phyloP scores from a whole-genome alignment of 2,888 invertebrate genomes.

The Silvanus unidentatus region DNA sequence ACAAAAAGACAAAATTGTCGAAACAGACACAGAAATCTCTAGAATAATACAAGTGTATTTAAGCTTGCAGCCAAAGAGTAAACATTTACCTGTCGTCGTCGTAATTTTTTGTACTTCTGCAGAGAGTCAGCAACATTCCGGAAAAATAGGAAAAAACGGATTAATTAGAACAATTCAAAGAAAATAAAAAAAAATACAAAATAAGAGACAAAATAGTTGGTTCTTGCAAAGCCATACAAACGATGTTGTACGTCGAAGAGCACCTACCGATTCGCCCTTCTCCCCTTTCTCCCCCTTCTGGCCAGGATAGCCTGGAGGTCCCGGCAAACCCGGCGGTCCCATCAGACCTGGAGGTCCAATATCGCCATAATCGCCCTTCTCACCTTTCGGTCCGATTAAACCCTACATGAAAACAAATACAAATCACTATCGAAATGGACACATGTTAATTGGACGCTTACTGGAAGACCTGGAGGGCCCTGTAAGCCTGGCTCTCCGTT shows the following conservation, averaged over 20 bases:
- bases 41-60: constrained; percentile 9
- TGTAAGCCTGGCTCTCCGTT: constrained; percentile 78
- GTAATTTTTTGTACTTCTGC: constrained; percentile 79
- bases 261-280: constrained; percentile 86
- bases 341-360: constrained; percentile 91
- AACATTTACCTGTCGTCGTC: constrained; percentile 71
- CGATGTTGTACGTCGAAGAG: constrained; percentile 10
- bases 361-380: constrained; percentile 83
- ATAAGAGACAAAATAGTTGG: background rate
- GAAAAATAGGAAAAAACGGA: background rate
- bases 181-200: constrained; percentile 19
- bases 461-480: constrained; percentile 79
- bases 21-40: constrained; percentile 11
- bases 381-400: constrained; percentile 78
- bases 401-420: constrained; percentile 50
- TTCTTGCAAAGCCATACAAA: constrained; percentile 9
- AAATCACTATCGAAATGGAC: background rate
- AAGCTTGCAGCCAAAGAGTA: constrained; percentile 13
- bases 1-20: constrained; percentile 32
- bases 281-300: constrained; percentile 87
- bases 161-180: constrained; percentile 18
- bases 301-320: constrained; percentile 82
- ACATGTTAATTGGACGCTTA: too few relatives aligned
- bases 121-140: constrained; percentile 12
- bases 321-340: constrained; percentile 84